A percentile compares a stretch with the other conserved stretches of the same genome.
Conservation (phyloP, 2,113 vertebrate species). For the Tamias sibiricus region DNA sequence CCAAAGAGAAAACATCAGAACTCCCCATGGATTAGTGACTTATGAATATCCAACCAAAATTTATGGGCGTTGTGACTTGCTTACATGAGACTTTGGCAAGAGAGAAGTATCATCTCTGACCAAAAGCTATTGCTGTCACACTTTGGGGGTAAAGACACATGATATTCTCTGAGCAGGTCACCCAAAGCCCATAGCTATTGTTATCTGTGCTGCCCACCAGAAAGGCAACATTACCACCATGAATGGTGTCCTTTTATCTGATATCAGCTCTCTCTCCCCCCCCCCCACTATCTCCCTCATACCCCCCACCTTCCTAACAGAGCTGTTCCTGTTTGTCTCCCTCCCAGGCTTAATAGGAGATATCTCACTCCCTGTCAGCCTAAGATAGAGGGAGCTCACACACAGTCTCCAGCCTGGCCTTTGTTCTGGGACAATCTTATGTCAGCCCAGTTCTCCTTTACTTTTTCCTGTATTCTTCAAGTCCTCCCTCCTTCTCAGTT, state of each 20-base stretch:
- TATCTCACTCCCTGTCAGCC: neutral
- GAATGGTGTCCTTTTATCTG: neutral
- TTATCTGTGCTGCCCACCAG: neutral
- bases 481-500: neutral
- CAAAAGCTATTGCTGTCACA: neutral
- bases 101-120: neutral
- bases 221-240: neutral
- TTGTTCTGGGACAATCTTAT: neutral
- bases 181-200: neutral
- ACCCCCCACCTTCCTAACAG: neutral
- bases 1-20: conserved; percentile 35
- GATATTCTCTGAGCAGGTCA: neutral
- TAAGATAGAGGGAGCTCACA: neutral
- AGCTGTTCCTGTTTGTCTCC: neutral
- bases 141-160: neutral
- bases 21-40: neutral
- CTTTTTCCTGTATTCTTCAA: neutral
- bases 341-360: neutral
- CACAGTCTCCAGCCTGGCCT: neutral
- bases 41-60: conserved; percentile 11
- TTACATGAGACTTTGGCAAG: neutral
- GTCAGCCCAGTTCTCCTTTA: neutral
- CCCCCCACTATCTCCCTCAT: neutral
- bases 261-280: neutral
- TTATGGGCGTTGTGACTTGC: neutral